These are phyloP conservation scores for Caiman crocodilus DNA, from an alignment of 2,797 vertebrate genomes.

Conservation along the genomic window DNA sequence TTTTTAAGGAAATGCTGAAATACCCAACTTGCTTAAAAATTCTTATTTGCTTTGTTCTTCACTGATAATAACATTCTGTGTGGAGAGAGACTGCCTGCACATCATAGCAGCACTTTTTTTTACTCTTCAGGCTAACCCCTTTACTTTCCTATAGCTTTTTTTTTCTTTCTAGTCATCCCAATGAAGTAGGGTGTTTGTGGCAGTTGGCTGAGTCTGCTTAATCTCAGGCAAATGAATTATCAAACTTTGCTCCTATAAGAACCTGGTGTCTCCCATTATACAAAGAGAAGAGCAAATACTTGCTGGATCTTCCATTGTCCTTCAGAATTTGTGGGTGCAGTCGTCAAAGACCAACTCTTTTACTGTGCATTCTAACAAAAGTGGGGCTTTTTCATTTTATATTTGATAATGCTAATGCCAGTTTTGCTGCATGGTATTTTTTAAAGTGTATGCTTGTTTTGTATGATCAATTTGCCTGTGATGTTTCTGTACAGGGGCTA, in stretches of 20 bases:
- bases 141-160: not conserved
- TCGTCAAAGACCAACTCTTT: not conserved
- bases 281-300: not conserved
- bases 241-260: not conserved
- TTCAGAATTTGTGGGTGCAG: not conserved
- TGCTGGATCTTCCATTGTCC: not conserved
- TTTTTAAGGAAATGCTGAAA: not conserved
- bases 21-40: not conserved
- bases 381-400: not conserved
- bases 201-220: not conserved
- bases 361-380: not conserved
- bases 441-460: not conserved
- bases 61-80: not conserved
- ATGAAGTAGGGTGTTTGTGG: not conserved
- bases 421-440: not conserved
- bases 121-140: not conserved
- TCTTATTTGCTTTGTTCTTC: not conserved
- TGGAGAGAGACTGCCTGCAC: not conserved
- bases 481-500: slow-evolving; percentile 85
- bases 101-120: not conserved
- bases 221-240: not conserved
- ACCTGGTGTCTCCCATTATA: not conserved
- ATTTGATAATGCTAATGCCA: not conserved
- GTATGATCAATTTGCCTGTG: not conserved
- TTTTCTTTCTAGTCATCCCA: not conserved